Percentiles rank a stretch among this genome's conserved stretches.
These are phyloP conservation scores for Buphagus erythrorhynchus DNA, from an alignment of 2,797 vertebrate species.

Conservation along the genomic window DNA sequence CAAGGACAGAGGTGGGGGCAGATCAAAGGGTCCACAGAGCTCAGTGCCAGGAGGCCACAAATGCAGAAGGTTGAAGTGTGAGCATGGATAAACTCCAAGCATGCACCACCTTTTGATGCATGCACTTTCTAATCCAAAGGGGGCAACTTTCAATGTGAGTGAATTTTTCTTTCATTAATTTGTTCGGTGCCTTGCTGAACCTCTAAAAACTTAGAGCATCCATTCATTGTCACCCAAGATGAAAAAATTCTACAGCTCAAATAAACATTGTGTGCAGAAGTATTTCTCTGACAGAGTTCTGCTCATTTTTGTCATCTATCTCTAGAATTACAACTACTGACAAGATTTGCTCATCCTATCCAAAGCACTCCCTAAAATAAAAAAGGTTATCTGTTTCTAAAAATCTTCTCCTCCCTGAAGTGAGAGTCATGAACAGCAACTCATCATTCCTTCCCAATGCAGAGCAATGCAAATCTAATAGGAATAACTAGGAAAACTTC, in stretches of 20 bases:
- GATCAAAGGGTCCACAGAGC: not conserved
- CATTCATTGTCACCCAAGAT: fast-evolving
- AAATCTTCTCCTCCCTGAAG: not conserved
- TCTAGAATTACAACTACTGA: not conserved
- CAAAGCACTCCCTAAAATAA: not conserved
- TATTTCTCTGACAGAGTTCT: not conserved
- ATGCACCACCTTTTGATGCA: not conserved
- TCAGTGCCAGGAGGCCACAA: not conserved
- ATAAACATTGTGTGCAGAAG: not conserved
- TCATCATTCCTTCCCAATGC: not conserved
- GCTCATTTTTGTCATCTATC: not conserved
- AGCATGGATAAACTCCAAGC: not conserved
- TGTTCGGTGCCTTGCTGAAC: not conserved
- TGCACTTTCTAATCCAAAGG: not conserved
- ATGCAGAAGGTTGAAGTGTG: not conserved
- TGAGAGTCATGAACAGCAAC: not conserved
- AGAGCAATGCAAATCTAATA: not conserved
- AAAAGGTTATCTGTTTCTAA: not conserved
- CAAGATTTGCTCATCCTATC: not conserved
- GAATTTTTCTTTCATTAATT: not conserved
- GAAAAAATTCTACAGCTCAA: not conserved
- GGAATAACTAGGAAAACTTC: not conserved
- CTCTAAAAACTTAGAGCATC: not conserved
- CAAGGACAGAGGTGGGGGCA: not conserved
- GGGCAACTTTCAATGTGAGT: not conserved